Percentiles rank a stretch among this genome's conserved stretches.
Conservation (phyloP, 2,113 vertebrate species). For the Brienomyrus longianalis region DNA sequence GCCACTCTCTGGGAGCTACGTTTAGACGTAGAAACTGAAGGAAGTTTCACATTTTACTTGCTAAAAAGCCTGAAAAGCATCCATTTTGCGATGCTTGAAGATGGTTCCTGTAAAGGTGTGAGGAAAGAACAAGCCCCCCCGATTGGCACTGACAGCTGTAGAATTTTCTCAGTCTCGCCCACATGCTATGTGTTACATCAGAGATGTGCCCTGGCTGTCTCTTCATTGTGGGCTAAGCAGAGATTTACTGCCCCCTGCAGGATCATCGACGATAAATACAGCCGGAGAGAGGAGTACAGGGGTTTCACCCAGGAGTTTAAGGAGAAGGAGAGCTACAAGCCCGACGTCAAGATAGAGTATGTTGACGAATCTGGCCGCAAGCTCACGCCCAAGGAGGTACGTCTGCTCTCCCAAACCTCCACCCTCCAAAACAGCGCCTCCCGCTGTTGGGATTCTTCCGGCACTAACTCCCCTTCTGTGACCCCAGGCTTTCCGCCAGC, state of each 20-base stretch:
- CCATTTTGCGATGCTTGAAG: neutral
- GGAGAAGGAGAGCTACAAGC: conserved; percentile 78
- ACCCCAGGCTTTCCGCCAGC: conserved; percentile 77
- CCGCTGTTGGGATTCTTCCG: neutral
- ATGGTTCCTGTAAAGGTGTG: neutral
- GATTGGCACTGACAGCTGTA: neutral
- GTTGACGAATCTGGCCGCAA: conserved; percentile 84
- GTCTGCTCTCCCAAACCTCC: neutral
- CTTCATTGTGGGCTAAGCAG: neutral
- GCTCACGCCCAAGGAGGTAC: conserved; percentile 78
- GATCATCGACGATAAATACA: conserved; percentile 88
- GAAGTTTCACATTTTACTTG: neutral
- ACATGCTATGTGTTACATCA: neutral
- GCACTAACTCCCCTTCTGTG: neutral
- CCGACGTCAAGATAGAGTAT: conserved; percentile 84
- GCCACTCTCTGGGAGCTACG: neutral
- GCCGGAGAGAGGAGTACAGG: conserved; percentile 80
- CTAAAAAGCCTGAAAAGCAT: neutral
- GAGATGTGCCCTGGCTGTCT: neutral
- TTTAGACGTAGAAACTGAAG: neutral
- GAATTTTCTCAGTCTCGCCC: neutral
- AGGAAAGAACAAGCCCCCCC: neutral
- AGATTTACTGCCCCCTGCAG: conserved; percentile 33
- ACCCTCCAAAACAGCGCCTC: neutral
- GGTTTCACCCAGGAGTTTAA: conserved; percentile 90